Evolutionary conservation across 2,113 vertebrate species (phyloP).

Genomic region (Zonotrichia leucophrys): DNA sequence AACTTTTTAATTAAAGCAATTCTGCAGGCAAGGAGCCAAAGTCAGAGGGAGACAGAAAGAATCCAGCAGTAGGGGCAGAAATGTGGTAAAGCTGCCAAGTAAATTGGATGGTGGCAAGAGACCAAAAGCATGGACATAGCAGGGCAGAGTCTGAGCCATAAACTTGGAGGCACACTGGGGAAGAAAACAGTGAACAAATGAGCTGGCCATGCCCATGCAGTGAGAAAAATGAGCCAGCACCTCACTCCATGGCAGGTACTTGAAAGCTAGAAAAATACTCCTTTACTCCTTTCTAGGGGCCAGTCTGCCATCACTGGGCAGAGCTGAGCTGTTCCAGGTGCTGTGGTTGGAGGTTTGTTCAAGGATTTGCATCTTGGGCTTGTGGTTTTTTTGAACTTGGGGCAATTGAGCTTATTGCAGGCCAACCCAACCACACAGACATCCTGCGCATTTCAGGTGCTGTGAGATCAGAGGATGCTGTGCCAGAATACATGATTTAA

Average conservation of each 20-base stretch:
- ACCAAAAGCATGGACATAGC: neutral
- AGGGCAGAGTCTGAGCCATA: neutral
- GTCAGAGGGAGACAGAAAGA: conserved; percentile 12
- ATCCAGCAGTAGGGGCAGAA: neutral
- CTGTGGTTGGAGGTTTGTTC: neutral
- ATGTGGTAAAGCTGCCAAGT: conserved; percentile 9
- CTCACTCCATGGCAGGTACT: neutral
- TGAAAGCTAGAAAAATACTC: neutral
- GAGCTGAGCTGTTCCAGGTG: neutral
- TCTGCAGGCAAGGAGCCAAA: conserved; percentile 27
- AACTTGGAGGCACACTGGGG: neutral
- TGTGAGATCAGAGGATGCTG: neutral
- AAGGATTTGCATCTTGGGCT: neutral
- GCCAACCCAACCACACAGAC: neutral
- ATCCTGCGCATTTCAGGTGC: neutral
- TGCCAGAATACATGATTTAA: neutral
- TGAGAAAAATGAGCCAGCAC: conserved; percentile 13
- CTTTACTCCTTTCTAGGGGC: neutral
- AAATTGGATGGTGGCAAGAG: conserved; percentile 22
- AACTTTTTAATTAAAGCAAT: conserved; percentile 64
- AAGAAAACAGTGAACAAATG: neutral
- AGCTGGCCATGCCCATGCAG: neutral
- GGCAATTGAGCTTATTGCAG: neutral
- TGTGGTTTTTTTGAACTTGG: conserved; percentile 1
- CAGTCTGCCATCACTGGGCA: neutral